Evolutionary conservation across 2,113 vertebrate species (phyloP).

Genomic region (Nerophis ophidion): DNA sequence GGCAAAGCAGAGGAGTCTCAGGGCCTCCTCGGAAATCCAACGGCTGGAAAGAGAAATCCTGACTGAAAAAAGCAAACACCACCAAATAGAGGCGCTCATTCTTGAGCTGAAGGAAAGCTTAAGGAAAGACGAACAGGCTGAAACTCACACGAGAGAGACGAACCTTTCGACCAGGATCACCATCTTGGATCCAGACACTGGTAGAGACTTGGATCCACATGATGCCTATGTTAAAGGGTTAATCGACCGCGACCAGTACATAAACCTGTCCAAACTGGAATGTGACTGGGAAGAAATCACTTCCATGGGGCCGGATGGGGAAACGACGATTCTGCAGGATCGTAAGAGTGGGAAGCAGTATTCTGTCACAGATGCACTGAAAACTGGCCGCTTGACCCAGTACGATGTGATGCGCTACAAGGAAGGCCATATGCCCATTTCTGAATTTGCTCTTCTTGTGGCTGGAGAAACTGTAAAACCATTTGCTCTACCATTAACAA

Average conservation of each 20-base stretch:
- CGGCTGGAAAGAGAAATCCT: constrained; percentile 81
- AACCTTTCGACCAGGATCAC: constrained; percentile 90
- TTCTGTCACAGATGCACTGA: constrained; percentile 82
- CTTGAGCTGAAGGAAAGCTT: constrained; percentile 72
- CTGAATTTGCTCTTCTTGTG: constrained; percentile 90
- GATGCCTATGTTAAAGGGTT: constrained; percentile 86
- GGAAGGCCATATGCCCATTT: constrained; percentile 83
- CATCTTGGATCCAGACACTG: constrained; percentile 90
- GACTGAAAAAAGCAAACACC: constrained; percentile 82
- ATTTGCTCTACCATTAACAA: constrained; percentile 6
- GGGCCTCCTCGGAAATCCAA: constrained; percentile 73
- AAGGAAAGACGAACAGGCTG: constrained; percentile 75
- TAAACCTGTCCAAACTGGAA: constrained; percentile 87
- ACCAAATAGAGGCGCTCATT: constrained; percentile 78
- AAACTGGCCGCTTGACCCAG: constrained; percentile 78
- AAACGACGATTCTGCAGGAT: constrained; percentile 81
- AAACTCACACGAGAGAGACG: constrained; percentile 84
- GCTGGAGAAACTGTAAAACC: constrained; percentile 76
- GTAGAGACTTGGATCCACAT: constrained; percentile 88
- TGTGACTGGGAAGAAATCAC: constrained; percentile 94
- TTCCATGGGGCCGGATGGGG: constrained; percentile 77
- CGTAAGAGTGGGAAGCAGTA: constrained; percentile 90
- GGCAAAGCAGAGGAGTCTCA: constrained; percentile 77
- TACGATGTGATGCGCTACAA: constrained; percentile 78
- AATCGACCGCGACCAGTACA: constrained; percentile 85